These are phyloP conservation scores for Drosophila aff. DNA, from an alignment of 1,140 invertebrate species.

Conservation along the genomic window DNA sequence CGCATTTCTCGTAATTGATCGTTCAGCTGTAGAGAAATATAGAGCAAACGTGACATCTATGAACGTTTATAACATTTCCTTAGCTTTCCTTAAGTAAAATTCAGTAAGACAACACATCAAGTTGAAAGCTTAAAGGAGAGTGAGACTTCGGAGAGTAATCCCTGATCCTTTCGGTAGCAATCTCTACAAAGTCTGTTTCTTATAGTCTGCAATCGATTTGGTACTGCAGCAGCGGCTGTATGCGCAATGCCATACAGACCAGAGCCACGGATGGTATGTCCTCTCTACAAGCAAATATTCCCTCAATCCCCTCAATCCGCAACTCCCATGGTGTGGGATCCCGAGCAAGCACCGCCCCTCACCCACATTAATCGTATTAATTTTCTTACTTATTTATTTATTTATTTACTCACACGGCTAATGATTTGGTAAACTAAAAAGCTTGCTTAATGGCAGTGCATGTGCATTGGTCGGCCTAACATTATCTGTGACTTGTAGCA, in stretches of 20 bases:
- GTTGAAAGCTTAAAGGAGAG: no score
- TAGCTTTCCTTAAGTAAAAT: no score
- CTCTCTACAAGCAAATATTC: not conserved
- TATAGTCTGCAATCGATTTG: slow-evolving; percentile 77
- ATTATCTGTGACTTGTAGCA: no score
- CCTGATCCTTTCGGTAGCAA: not conserved
- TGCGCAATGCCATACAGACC: slow-evolving; percentile 75
- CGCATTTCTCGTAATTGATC: not conserved
- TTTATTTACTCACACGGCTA: not conserved
- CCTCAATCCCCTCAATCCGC: no score
- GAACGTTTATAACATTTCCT: no score
- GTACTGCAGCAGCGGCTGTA: slow-evolving; percentile 73
- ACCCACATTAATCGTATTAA: not conserved
- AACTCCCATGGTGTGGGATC: not conserved
- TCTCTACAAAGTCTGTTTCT: not conserved
- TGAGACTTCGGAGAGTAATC: not conserved
- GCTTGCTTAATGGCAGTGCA: no score
- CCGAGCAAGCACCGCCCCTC: not conserved
- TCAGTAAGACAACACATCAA: no score
- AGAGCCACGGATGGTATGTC: slow-evolving; percentile 69
- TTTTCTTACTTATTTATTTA: not conserved
- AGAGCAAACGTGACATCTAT: no score
- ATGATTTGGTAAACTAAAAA: not conserved
- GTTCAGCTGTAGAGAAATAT: no score
- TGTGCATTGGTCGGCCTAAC: no score